These are phyloP conservation scores for Capitulum mitella DNA, from an alignment of 2,888 invertebrate genomes.

Conservation along the genomic window DNA sequence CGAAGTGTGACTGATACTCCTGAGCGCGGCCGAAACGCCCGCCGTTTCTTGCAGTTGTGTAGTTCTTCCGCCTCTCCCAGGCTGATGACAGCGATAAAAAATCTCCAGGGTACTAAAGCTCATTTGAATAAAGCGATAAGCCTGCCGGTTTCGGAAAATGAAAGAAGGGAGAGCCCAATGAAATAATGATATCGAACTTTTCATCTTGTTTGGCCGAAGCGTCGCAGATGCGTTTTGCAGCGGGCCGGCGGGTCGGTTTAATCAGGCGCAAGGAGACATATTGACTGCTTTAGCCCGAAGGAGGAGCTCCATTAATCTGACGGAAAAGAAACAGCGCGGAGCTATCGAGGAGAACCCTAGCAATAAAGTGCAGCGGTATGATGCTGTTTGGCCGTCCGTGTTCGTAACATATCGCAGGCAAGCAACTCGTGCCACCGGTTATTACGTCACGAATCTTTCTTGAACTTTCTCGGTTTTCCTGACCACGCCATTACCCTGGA, in stretches of 20 bases:
- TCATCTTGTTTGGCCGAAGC: constrained; percentile 14
- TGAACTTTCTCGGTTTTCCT: no score
- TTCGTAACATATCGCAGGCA: no score
- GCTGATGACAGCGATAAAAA: constrained; percentile 23
- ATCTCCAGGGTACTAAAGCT: constrained; percentile 24
- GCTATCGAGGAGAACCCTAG: no score
- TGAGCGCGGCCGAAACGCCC: not conserved
- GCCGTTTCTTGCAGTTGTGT: not conserved
- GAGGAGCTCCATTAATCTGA: not conserved
- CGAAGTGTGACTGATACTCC: not conserved
- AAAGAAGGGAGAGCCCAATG: constrained; percentile 20
- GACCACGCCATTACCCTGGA: no score
- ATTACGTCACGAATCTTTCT: no score
- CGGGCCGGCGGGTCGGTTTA: not conserved
- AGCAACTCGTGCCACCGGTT: no score
- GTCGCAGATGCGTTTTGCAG: not conserved
- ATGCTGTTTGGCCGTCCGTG: no score
- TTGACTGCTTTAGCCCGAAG: not conserved
- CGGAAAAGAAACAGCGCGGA: no score
- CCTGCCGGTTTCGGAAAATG: constrained; percentile 13
- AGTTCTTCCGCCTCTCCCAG: not conserved
- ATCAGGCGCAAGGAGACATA: constrained; percentile 21
- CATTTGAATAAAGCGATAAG: constrained; percentile 25
- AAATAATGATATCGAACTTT: constrained; percentile 22
- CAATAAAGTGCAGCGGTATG: no score